Percentiles rank a stretch among this genome's conserved stretches.
Conservation (phyloP, 2,888 invertebrate genomes). For the Folsomia candida region DNA sequence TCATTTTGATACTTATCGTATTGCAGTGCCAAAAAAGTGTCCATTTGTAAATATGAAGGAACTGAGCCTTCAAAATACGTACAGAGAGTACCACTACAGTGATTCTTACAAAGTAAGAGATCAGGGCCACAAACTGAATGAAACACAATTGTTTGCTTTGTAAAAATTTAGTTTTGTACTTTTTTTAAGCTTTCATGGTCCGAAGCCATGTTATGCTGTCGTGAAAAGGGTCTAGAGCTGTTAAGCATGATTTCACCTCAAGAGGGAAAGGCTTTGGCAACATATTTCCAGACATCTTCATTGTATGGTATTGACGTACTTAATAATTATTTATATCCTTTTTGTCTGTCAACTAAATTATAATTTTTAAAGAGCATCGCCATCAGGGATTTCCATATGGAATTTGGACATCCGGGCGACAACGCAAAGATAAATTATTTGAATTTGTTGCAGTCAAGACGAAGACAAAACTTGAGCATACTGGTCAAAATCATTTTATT, state of each 20-base stretch:
- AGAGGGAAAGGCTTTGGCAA: neutral
- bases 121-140: neutral
- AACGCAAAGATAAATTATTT: neutral
- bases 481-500: neutral
- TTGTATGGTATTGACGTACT: neutral
- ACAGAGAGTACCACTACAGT: neutral
- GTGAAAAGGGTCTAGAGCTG: neutral
- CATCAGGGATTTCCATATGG: constrained; percentile 3
- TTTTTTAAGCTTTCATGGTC: constrained; percentile 4
- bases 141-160: neutral
- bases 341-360: neutral
- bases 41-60: neutral
- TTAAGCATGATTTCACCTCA: constrained; percentile 3
- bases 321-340: too few species aligned
- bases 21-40: neutral
- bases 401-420: constrained; percentile 8
- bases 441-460: constrained; percentile 12
- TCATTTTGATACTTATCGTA: too few species aligned
- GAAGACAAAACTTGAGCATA: neutral
- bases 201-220: constrained; percentile 6
- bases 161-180: neutral
- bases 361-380: neutral
- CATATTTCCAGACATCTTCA: neutral
- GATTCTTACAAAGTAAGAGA: constrained; percentile 3
- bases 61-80: neutral